Percentiles rank a stretch among this genome's conserved stretches.
Conservation (phyloP, 92 coral and sea anemone species). For the Porites lobata region DNA sequence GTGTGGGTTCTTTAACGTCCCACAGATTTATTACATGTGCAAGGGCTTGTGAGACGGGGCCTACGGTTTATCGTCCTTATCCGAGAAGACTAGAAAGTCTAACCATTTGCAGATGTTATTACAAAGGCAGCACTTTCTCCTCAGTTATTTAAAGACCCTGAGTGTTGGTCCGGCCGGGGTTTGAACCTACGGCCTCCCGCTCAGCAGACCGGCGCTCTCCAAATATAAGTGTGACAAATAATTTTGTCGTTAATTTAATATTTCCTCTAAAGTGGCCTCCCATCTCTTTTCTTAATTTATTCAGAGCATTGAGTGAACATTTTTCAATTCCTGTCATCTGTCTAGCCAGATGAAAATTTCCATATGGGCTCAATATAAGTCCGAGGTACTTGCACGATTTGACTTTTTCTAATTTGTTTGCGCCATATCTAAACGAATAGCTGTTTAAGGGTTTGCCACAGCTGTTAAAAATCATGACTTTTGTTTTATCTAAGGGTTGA, state of each 20-base stretch:
- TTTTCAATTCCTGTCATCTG: background rate
- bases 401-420: background rate
- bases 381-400: background rate
- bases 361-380: background rate
- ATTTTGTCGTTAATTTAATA: background rate
- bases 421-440: background rate
- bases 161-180: too few species aligned
- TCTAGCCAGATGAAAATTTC: background rate
- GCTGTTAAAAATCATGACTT: background rate
- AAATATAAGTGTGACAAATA: background rate
- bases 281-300: background rate
- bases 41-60: too few species aligned
- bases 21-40: too few species aligned
- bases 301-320: background rate
- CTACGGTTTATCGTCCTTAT: too few species aligned
- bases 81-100: too few species aligned
- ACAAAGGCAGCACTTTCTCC: too few species aligned
- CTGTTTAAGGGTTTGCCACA: background rate
- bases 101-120: too few species aligned
- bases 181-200: too few species aligned
- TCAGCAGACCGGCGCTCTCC: too few species aligned
- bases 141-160: too few species aligned
- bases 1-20: too few species aligned
- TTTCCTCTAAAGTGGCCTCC: background rate
- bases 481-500: background rate